Conservation (phyloP, 2,113 vertebrate species). For the Turdus rufiventris region DNA sequence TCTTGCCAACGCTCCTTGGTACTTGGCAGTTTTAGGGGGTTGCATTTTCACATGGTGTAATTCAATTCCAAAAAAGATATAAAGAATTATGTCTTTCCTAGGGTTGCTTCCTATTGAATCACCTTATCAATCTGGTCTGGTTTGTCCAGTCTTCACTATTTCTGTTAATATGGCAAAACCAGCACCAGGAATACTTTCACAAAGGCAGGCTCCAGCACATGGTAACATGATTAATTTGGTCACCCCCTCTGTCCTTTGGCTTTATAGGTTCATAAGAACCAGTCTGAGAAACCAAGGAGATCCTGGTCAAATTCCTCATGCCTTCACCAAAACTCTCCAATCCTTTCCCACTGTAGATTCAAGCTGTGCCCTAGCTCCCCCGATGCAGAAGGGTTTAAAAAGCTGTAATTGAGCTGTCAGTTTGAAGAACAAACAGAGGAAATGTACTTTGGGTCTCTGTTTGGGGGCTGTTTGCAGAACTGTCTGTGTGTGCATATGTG, state of each 20-base stretch:
- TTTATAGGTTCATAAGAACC: accelerated
- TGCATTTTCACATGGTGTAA: not conserved
- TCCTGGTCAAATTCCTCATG: not conserved
- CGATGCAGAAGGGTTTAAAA: not conserved
- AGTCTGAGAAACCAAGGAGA: not conserved
- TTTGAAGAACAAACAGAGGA: constrained; percentile 23
- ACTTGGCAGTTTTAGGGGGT: not conserved
- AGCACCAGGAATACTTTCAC: not conserved
- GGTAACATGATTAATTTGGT: not conserved
- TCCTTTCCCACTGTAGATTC: not conserved
- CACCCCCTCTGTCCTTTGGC: not conserved
- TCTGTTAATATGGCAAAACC: not conserved
- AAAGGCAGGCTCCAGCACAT: not conserved
- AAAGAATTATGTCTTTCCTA: not conserved
- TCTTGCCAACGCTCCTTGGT: not conserved
- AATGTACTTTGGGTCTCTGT: not conserved
- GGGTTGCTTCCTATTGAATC: not conserved
- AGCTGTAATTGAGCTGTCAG: constrained; percentile 20
- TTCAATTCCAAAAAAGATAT: not conserved
- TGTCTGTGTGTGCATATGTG: not conserved
- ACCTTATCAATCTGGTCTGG: not conserved
- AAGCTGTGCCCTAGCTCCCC: not conserved
- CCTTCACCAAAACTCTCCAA: not conserved
- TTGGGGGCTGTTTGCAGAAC: constrained; percentile 26
- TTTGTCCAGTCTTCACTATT: not conserved